Conservation (phyloP, 1,140 invertebrate species). For the Phenacoccus solenopsis region DNA sequence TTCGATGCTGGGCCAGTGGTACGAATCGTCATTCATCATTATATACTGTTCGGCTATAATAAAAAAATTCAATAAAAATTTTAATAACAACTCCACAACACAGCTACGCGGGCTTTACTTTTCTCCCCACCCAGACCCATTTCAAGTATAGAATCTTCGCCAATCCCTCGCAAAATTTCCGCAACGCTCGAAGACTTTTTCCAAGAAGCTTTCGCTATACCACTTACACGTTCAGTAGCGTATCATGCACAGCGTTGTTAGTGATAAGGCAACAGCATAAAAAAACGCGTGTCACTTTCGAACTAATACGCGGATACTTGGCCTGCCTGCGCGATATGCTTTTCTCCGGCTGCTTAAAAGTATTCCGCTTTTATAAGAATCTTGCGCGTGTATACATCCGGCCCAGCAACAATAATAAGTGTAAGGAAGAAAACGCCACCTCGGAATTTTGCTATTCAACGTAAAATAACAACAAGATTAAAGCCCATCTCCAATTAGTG, state of each 20-base stretch:
- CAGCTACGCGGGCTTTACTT: no score
- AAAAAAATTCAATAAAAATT: conserved; percentile 8
- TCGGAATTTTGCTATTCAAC: background rate
- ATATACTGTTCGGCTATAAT: conserved; percentile 10
- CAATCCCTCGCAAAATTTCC: no score
- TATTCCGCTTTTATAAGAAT: no score
- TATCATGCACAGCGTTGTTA: background rate
- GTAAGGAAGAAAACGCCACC: conserved; percentile 7
- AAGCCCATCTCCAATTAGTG: conserved; percentile 13
- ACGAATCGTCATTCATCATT: conserved; percentile 7
- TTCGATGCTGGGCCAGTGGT: conserved; percentile 13
- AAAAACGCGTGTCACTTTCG: background rate
- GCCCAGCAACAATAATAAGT: conserved; percentile 11
- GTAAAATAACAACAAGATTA: background rate
- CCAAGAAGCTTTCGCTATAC: no score
- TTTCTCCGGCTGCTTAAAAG: no score
- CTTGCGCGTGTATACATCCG: background rate
- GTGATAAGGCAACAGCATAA: background rate
- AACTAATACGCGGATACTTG: no score
- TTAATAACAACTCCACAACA: background rate
- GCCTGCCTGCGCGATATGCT: no score
- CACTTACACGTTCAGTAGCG: background rate
- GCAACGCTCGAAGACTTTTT: no score
- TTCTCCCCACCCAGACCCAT: no score
- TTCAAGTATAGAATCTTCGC: no score